These are phyloP conservation scores for Coptotermes formosanus DNA, from an alignment of 1,140 invertebrate genomes.

Conservation along the genomic window DNA sequence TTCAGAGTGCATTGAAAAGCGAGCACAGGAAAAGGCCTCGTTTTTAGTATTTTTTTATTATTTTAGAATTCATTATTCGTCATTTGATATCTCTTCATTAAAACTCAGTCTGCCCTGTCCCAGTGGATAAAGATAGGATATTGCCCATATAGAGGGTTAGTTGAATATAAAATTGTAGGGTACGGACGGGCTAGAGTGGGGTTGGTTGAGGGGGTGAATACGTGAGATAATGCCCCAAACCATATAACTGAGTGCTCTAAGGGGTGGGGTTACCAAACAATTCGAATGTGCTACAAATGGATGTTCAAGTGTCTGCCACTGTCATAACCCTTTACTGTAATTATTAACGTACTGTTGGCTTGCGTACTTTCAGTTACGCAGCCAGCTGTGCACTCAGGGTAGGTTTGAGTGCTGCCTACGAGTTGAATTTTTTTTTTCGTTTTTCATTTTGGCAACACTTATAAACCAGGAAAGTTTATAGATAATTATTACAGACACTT, in stretches of 20 bases:
- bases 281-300: neutral
- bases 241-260: neutral
- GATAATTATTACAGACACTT: too few species aligned
- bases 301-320: neutral
- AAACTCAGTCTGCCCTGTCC: neutral
- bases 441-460: too few species aligned
- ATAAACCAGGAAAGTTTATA: too few species aligned
- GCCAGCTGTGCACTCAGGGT: neutral
- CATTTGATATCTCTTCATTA: conserved; percentile 11
- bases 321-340: neutral
- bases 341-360: neutral
- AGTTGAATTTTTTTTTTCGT: too few species aligned
- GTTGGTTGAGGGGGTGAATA: neutral
- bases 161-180: conserved; percentile 7
- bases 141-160: conserved; percentile 5
- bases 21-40: neutral
- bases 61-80: conserved; percentile 11
- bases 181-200: neutral
- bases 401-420: neutral
- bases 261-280: neutral
- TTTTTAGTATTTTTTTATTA: neutral
- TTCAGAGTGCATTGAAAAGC: neutral
- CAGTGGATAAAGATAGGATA: neutral
- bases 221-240: neutral
- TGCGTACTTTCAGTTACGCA: neutral